These are phyloP conservation scores for Parazoanthus atlanticus DNA, from an alignment of 92 coral and sea anemone genomes.

Conservation along the genomic window DNA sequence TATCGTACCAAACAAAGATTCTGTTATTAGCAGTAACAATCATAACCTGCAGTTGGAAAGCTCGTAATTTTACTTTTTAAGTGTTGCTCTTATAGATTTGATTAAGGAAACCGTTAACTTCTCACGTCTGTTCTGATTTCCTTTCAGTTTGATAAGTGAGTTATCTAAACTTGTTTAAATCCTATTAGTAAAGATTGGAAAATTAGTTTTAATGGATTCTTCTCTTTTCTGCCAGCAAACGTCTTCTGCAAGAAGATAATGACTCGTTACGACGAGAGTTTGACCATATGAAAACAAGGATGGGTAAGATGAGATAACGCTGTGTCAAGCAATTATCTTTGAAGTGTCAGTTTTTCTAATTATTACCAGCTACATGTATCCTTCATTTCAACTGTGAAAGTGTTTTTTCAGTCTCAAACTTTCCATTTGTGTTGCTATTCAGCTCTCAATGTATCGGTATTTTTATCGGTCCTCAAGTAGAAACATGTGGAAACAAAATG, in stretches of 20 bases:
- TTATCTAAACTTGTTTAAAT: background rate
- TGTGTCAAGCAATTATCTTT: background rate
- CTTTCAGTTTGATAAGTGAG: background rate
- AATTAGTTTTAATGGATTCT: background rate
- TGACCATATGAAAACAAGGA: slow-evolving; percentile 75
- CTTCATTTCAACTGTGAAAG: background rate
- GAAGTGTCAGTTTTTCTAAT: background rate
- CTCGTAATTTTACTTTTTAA: too few relatives aligned
- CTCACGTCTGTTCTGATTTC: too few relatives aligned
- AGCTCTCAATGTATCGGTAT: too few relatives aligned
- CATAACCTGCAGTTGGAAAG: too few relatives aligned
- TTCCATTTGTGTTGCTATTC: too few relatives aligned
- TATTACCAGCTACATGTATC: background rate
- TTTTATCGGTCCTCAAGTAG: too few relatives aligned
- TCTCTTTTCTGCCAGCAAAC: slow-evolving; percentile 56
- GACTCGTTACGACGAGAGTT: slow-evolving; percentile 77
- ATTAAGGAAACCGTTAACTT: too few relatives aligned
- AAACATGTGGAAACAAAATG: too few relatives aligned
- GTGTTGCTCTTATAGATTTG: too few relatives aligned
- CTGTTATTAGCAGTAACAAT: too few relatives aligned
- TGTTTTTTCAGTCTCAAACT: too few relatives aligned
- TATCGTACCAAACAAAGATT: too few relatives aligned
- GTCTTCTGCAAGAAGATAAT: slow-evolving; percentile 75
- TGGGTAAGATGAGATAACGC: slow-evolving; percentile 51
- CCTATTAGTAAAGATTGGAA: background rate